Base-by-base conservation (phyloP, 1,140 invertebrate genomes). In the Penaeus chinensis region DNA sequence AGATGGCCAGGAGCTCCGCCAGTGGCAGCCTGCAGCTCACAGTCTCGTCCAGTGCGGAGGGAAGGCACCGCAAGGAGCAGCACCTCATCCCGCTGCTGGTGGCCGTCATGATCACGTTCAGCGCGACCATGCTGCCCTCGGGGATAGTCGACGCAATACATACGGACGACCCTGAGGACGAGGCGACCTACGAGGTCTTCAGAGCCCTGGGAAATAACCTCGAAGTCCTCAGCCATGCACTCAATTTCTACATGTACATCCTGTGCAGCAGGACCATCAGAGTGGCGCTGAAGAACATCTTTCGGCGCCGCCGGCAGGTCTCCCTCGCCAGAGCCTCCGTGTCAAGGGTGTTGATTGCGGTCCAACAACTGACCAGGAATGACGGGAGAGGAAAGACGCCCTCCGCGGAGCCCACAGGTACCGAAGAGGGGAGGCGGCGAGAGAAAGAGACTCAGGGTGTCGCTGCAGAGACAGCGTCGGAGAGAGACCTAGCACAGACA, bases 201-300 rank as follows among this genome's bases (percentile, higher is more conserved):
- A 89, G 91, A 79, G 91, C 91, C 11, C 79, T 91, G 27, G 91
- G 91, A n/a, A 92, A 92, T 60, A 78, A 90, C 27, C 82, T 92
- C 81, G 91, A 92, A 82, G 84, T 92, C 0, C 71, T 91, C 22
- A 91, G 91, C 77, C 91, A 91, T 63, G 89, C 91, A 20, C 88
- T 91, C 89, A 92, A 92, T 78, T 92, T 92, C 76, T 92, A 92
- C 81, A 82, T 92, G 22, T 92, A 92, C 62, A 91, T 91, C n/a
- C 78, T 91, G 69, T 91, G 91, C 71, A 91, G 91, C 42, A 90
- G 84, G 61, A 79, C 87, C n/a, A 83, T 90, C 16, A 60, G 89
- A 11, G 77, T 81, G 22, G 63, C 86, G 5, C 24, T 87, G 18
- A 77, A 47, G 42, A 61, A 65, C 22, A 65, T 78, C 37, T 82